Percentiles rank a stretch among this genome's conserved stretches.
phyloP scores from a whole-genome alignment of 2,113 vertebrate genomes.

The Nesogale talazaci region DNA sequence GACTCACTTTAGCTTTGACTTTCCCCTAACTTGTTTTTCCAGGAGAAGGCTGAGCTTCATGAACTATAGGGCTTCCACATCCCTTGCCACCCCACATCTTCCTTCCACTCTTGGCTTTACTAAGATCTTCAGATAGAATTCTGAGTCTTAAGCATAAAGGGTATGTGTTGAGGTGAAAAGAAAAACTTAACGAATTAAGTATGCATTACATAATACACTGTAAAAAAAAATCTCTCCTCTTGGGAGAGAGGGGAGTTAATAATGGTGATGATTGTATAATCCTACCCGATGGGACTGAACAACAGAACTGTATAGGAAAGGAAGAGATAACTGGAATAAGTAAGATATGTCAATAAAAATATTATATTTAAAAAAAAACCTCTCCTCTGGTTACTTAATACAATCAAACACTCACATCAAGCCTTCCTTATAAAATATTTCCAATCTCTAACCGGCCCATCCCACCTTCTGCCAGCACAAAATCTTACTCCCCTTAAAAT shows the following conservation, averaged over 20 bases:
- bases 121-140: not conserved
- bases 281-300: too few species aligned
- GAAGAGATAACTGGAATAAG: too few species aligned
- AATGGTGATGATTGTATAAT: too few species aligned
- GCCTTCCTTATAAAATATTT: not conserved
- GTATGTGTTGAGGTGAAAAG: not conserved
- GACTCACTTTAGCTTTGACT: not conserved
- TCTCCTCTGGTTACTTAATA: conserved; percentile 19
- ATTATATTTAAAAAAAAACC: not conserved
- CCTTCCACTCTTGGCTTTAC: not conserved
- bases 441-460: not conserved
- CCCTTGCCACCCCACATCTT: not conserved
- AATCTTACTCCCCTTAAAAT: not conserved
- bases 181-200: not conserved
- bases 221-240: not conserved
- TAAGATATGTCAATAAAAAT: too few species aligned
- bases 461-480: not conserved
- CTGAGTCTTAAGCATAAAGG: conserved; percentile 10
- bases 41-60: not conserved
- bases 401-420: not conserved
- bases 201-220: not conserved
- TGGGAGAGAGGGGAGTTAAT: too few species aligned
- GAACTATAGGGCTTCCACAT: not conserved
- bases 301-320: too few species aligned
- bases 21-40: conserved; percentile 4